phyloP scores from a whole-genome alignment of 2,888 invertebrate genomes.

The Scotopteryx bipunctaria region DNA sequence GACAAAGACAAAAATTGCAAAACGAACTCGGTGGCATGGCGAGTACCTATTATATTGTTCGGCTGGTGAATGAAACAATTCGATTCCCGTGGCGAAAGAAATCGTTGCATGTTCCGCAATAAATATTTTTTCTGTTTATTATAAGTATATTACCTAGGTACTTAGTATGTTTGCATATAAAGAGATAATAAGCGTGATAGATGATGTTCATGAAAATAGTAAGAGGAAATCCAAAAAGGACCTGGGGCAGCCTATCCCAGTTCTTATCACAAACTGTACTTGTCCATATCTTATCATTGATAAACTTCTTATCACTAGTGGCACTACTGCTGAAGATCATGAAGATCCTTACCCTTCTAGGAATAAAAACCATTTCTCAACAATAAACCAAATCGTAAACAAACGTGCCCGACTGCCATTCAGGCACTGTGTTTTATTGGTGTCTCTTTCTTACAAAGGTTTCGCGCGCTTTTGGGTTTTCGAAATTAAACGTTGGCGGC shows the following conservation, averaged over 20 bases:
- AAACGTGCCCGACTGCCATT: slow-evolving; percentile 68
- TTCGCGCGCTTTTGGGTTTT: slow-evolving; percentile 80
- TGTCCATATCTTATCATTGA: slow-evolving; percentile 23
- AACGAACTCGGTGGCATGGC: too few species aligned
- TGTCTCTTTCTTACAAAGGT: slow-evolving; percentile 77
- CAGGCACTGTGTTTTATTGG: slow-evolving; percentile 80
- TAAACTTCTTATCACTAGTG: slow-evolving; percentile 23
- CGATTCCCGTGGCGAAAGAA: too few species aligned
- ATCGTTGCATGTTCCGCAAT: too few species aligned
- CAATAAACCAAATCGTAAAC: slow-evolving; percentile 79
- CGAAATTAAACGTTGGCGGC: slow-evolving; percentile 78
- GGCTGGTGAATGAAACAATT: too few species aligned
- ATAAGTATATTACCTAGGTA: too few species aligned
- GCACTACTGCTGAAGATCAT: slow-evolving; percentile 23
- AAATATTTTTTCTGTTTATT: too few species aligned
- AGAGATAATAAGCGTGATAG: too few species aligned
- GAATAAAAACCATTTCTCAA: slow-evolving; percentile 78
- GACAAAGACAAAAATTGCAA: too few species aligned
- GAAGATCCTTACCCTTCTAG: slow-evolving; percentile 65
- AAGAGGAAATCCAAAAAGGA: neutral
- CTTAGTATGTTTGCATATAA: too few species aligned
- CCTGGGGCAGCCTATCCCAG: neutral
- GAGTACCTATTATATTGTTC: too few species aligned
- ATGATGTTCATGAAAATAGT: too few species aligned
- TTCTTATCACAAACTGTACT: neutral